Conservation (phyloP, 2,888 invertebrate species). For the Timema cristinae region DNA sequence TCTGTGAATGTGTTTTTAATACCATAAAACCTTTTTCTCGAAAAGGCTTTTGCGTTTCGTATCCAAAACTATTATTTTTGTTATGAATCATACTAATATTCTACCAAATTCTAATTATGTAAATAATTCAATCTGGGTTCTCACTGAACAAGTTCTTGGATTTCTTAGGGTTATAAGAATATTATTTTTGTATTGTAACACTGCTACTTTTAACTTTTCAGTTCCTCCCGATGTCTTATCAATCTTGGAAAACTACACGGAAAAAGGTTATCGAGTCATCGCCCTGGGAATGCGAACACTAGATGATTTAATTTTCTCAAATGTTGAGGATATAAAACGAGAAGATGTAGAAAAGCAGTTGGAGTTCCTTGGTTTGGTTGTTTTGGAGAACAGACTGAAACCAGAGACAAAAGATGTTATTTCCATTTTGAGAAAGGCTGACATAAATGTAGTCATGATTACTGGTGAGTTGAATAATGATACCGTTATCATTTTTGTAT, state of each 20-base stretch:
- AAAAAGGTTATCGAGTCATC: conserved; percentile 47
- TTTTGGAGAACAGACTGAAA: conserved; percentile 58
- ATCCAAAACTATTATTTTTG: no score
- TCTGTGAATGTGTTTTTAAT: no score
- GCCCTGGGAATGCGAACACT: conserved; percentile 44
- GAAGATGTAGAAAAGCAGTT: conserved; percentile 46
- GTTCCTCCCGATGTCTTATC: conserved; percentile 45
- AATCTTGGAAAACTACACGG: conserved; percentile 40
- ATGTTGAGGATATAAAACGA: conserved; percentile 50
- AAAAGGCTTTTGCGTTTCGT: no score
- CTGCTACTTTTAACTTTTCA: conserved; percentile 28
- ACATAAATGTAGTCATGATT: conserved; percentile 57
- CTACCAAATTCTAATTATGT: no score
- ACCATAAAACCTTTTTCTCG: no score
- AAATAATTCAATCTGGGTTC: no score
- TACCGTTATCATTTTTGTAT: no score
- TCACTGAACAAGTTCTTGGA: no score
- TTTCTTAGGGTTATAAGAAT: no score
- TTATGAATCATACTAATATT: no score
- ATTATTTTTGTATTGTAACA: no score
- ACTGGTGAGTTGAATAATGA: conserved; percentile 46
- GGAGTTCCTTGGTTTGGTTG: conserved; percentile 44
- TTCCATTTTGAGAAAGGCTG: conserved; percentile 46
- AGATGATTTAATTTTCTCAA: conserved; percentile 20
- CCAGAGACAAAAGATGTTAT: conserved; percentile 50